phyloP scores from a whole-genome alignment of 2,888 invertebrate genomes.

The Gerris lacustris region DNA sequence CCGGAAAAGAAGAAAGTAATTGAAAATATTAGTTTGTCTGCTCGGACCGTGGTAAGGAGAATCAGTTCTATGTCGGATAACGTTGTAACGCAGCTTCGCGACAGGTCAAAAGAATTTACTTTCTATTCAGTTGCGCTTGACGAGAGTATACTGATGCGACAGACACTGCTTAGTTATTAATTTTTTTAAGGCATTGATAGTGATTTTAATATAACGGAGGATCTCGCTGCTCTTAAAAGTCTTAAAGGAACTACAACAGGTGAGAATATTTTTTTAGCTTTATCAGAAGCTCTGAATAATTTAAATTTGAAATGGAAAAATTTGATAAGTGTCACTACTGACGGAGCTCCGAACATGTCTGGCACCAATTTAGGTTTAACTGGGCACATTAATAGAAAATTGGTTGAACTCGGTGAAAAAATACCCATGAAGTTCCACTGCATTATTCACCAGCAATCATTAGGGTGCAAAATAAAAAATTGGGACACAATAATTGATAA shows the following conservation, averaged over 20 bases:
- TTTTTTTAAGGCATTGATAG: conserved; percentile 23
- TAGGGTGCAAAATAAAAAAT: background rate
- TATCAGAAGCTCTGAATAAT: background rate
- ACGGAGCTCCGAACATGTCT: background rate
- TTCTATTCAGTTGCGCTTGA: conserved; percentile 17
- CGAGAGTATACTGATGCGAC: conserved; percentile 19
- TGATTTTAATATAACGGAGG: conserved; percentile 20
- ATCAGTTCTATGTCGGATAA: no score
- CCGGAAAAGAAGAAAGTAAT: conserved; percentile 16
- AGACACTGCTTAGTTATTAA: conserved; percentile 21
- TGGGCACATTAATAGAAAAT: no score
- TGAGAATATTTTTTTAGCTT: conserved; percentile 7
- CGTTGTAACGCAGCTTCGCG: conserved; percentile 12
- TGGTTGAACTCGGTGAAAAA: no score
- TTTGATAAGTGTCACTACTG: background rate
- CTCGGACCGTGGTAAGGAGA: no score
- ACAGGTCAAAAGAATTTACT: conserved; percentile 5
- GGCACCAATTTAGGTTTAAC: no score
- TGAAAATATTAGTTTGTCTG: no score
- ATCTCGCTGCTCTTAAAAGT: conserved; percentile 12
- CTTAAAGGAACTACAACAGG: conserved; percentile 12
- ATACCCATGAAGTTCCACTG: background rate
- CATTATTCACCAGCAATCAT: background rate
- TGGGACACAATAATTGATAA: background rate
- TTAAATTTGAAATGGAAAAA: background rate